These are phyloP conservation scores for Drosophila malerkotliana DNA, from an alignment of 1,140 invertebrate genomes.

Conservation along the genomic window DNA sequence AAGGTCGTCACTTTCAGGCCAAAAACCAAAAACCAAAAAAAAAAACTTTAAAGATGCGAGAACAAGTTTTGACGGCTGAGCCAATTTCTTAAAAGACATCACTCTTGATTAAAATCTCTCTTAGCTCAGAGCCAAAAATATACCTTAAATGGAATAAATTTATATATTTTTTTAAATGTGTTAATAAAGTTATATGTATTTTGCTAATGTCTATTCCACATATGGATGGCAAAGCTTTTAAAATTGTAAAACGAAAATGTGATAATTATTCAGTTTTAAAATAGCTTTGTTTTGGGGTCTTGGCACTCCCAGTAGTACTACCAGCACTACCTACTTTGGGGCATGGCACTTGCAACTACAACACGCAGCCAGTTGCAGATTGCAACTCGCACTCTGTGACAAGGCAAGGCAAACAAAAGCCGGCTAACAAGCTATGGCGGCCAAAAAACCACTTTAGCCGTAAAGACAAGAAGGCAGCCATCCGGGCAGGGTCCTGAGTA, in stretches of 20 bases:
- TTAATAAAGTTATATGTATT: background rate
- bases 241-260: constrained; percentile 2
- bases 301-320: background rate
- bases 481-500: constrained; percentile 23
- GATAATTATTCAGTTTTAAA: background rate
- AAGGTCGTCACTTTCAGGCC: constrained; percentile 39
- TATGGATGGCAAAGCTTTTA: background rate
- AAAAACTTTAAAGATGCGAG: constrained; percentile 23
- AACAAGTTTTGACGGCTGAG: constrained; percentile 24
- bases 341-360: constrained; percentile 15
- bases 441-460: constrained; percentile 69
- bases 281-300: background rate
- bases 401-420: constrained; percentile 68
- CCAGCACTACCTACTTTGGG: constrained; percentile 28
- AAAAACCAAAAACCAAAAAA: constrained; percentile 7
- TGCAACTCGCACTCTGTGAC: constrained; percentile 58
- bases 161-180: background rate
- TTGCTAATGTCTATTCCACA: background rate
- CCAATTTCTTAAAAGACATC: background rate
- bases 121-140: background rate
- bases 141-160: background rate
- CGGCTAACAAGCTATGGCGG: constrained; percentile 73
- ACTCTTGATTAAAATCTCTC: background rate
- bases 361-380: background rate
- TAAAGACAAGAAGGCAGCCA: constrained; percentile 54